Evolutionary conservation across 2,797 vertebrate genomes (phyloP).

Genomic region (Megalops cyprinoides): DNA sequence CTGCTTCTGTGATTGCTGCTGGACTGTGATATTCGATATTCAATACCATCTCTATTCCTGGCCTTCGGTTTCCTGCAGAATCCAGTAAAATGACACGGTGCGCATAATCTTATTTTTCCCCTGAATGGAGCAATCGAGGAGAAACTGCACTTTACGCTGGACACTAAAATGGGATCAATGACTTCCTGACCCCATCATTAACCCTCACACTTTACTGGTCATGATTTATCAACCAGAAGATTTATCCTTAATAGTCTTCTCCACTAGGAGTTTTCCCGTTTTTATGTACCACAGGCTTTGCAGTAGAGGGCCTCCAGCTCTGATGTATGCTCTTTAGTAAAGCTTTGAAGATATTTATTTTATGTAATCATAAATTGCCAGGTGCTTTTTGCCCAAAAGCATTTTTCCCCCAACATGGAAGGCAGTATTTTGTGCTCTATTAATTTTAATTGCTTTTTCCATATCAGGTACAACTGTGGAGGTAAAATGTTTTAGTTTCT

Average conservation of each 20-base stretch:
- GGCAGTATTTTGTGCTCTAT: too few relatives aligned
- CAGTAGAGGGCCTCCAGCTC: too few relatives aligned
- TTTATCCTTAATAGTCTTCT: too few relatives aligned
- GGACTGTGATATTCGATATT: too few relatives aligned
- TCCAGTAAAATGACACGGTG: not conserved
- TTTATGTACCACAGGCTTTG: too few relatives aligned
- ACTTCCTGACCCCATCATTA: too few relatives aligned
- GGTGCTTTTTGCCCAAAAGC: not conserved
- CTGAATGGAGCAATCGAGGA: not conserved
- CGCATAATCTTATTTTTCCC: not conserved
- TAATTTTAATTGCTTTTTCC: too few relatives aligned
- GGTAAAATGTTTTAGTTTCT: not conserved
- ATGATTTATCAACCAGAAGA: too few relatives aligned
- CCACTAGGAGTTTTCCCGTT: too few relatives aligned
- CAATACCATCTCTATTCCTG: not conserved
- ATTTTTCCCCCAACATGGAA: not conserved
- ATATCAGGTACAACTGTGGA: not conserved
- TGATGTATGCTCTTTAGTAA: too few relatives aligned
- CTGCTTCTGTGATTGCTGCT: not conserved
- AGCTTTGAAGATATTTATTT: too few relatives aligned
- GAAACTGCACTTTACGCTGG: not conserved
- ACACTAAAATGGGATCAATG: not conserved
- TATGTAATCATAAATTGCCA: not conserved
- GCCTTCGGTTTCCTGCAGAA: not conserved
- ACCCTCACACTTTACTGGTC: too few relatives aligned